Conservation (phyloP, 2,888 invertebrate genomes). For the Drosophila sordidula region DNA sequence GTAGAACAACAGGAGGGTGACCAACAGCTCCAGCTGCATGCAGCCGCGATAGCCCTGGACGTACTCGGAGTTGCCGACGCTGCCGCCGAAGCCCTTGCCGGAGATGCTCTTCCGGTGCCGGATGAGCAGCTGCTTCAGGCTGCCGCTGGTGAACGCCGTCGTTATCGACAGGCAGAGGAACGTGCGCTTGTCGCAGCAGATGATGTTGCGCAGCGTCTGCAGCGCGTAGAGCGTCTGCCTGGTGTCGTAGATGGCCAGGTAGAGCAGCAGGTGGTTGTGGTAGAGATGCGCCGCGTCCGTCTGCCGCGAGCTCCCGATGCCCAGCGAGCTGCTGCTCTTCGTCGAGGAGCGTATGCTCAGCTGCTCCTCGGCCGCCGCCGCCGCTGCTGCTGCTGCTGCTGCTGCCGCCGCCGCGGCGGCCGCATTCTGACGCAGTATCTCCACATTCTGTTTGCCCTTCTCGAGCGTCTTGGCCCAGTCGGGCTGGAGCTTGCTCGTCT, state of each 20-base stretch:
- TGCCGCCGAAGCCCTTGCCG: constrained; percentile 89
- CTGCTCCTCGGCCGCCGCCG: constrained; percentile 67
- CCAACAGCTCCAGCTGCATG: constrained; percentile 92
- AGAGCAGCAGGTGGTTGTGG: constrained; percentile 93
- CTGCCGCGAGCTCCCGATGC: constrained; percentile 23
- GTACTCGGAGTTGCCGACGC: constrained; percentile 88
- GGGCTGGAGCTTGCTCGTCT: constrained; percentile 76
- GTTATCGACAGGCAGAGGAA: constrained; percentile 91
- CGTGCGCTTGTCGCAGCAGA: constrained; percentile 89
- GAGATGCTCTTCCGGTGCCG: constrained; percentile 93
- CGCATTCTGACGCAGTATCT: constrained; percentile 84
- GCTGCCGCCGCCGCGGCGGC: constrained; percentile 60
- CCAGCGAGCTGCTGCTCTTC: constrained; percentile 65
- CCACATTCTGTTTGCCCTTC: constrained; percentile 85
- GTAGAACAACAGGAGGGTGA: constrained; percentile 91
- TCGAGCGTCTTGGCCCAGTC: constrained; percentile 84
- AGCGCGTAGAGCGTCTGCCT: constrained; percentile 90
- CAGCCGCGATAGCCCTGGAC: constrained; percentile 90
- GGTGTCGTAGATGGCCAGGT: constrained; percentile 92
- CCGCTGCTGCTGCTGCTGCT: constrained; percentile 58
- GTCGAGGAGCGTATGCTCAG: constrained; percentile 62
- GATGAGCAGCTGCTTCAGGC: constrained; percentile 83
- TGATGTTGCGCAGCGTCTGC: constrained; percentile 90
- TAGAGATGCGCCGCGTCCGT: constrained; percentile 86
- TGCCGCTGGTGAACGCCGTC: constrained; percentile 88